Conservation (phyloP, 1,140 invertebrate genomes). For the Dendrolimus kikuchii region DNA sequence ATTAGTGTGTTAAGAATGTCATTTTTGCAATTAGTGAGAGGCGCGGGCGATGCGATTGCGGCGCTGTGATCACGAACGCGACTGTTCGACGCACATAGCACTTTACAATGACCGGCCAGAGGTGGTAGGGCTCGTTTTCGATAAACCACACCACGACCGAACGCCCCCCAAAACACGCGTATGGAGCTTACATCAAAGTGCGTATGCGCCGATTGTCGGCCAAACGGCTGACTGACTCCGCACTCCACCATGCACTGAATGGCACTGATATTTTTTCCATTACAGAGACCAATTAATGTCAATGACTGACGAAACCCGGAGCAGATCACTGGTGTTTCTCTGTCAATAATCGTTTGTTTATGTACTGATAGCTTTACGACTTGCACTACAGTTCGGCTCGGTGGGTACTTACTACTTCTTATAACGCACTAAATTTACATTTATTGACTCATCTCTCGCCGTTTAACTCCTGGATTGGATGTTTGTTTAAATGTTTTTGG, state of each 20-base stretch:
- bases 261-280: constrained; percentile 32
- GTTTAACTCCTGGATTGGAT: too few species aligned
- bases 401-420: too few species aligned
- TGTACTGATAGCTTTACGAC: constrained; percentile 12
- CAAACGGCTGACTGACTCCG: constrained; percentile 28
- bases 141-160: constrained; percentile 7
- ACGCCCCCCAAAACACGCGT: constrained; percentile 29
- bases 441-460: too few species aligned
- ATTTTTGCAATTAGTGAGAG: constrained; percentile 37
- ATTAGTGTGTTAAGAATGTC: constrained; percentile 44
- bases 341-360: constrained; percentile 31
- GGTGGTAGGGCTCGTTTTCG: constrained; percentile 16
- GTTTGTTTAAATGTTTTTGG: too few species aligned
- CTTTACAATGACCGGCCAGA: constrained; percentile 35
- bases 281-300: constrained; percentile 48
- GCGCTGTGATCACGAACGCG: constrained; percentile 33
- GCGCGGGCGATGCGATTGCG: constrained; percentile 29
- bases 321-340: constrained; percentile 39
- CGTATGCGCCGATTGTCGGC: constrained; percentile 19
- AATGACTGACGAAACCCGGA: constrained; percentile 51
- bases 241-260: constrained; percentile 40
- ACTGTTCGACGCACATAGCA: constrained; percentile 51
- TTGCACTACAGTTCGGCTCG: background rate
- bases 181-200: constrained; percentile 33
- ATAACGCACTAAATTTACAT: too few species aligned